Percentiles rank a stretch among this genome's conserved stretches.
Conservation (phyloP, 2,113 vertebrate genomes). For the Mobula birostris region DNA sequence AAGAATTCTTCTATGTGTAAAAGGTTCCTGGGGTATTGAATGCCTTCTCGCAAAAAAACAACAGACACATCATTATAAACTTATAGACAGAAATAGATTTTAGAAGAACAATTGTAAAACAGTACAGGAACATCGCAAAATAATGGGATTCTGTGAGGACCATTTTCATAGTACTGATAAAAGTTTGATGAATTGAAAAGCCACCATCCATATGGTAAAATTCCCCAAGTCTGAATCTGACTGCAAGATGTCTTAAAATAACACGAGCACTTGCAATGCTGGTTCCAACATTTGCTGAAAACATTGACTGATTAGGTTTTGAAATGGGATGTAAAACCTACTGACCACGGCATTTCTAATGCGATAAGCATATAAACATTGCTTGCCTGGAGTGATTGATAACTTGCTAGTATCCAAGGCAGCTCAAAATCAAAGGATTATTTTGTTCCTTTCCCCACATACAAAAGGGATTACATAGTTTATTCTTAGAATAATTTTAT, state of each 20-base stretch:
- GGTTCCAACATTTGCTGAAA: not conserved
- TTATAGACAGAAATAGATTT: not conserved
- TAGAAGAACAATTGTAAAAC: not conserved
- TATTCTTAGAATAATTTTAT: no score
- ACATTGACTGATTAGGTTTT: not conserved
- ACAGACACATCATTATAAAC: not conserved
- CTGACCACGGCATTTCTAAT: not conserved
- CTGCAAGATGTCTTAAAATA: not conserved
- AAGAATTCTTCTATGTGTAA: not conserved
- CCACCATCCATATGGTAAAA: not conserved
- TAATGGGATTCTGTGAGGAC: not conserved
- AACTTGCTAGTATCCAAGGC: not conserved
- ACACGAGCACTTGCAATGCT: not conserved
- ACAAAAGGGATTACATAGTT: not conserved
- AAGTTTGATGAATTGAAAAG: not conserved
- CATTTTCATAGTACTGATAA: not conserved
- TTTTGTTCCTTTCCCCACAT: not conserved
- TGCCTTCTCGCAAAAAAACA: not conserved
- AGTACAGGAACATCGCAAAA: not conserved
- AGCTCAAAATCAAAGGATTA: no score
- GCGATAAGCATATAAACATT: not conserved
- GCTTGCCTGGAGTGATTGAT: constrained; percentile 6
- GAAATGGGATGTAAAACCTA: not conserved
- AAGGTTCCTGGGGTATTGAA: not conserved
- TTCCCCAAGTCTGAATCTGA: not conserved